phyloP scores from a whole-genome alignment of 2,113 vertebrate genomes.

The Ceratotherium simum region DNA sequence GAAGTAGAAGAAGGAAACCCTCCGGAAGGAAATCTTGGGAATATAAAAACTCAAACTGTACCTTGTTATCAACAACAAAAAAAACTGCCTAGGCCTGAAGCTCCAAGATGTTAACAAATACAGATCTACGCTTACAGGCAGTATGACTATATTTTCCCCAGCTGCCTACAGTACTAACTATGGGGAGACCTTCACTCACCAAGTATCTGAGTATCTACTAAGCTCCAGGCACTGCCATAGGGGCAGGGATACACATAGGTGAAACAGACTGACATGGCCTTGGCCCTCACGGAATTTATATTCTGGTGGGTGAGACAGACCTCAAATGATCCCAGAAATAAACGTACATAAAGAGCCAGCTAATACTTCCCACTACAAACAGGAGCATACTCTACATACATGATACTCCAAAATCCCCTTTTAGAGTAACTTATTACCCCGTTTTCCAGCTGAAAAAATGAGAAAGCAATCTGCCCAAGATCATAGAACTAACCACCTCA shows the following conservation, averaged over 20 bases:
- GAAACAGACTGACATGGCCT: not conserved
- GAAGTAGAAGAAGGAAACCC: not conserved
- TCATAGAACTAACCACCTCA: not conserved
- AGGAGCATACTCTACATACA: not conserved
- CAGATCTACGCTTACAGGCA: not conserved
- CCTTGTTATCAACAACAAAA: not conserved
- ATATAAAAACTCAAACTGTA: not conserved
- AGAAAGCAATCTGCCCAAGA: not conserved
- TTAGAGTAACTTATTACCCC: not conserved
- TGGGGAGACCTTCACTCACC: not conserved
- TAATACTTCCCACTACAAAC: not conserved
- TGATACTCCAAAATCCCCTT: not conserved
- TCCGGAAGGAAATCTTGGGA: not conserved
- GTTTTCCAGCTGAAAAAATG: slow-evolving; percentile 2
- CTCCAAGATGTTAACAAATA: not conserved
- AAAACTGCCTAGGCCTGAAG: not conserved
- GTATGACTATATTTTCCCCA: not conserved
- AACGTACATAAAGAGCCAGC: not conserved
- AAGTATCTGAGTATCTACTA: not conserved
- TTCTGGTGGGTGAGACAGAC: not conserved
- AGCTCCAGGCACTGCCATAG: not conserved
- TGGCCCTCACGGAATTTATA: not conserved
- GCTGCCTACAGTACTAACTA: not conserved
- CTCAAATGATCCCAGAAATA: not conserved
- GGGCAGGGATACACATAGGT: not conserved